Evolutionary conservation across 2,797 vertebrate species (phyloP).

Genomic region (Gymnocypris eckloni): DNA sequence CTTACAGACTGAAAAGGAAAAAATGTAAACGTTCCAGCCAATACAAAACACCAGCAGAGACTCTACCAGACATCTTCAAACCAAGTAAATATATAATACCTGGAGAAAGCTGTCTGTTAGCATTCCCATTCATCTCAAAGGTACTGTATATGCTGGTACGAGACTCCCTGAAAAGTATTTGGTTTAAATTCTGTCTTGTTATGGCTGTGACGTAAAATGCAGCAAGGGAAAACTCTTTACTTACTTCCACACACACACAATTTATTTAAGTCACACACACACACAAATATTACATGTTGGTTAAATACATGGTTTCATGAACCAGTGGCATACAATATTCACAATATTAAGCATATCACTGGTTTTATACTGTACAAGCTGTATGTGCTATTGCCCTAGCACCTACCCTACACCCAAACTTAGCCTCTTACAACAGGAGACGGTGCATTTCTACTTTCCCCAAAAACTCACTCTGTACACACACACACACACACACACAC

Average conservation of each 20-base stretch:
- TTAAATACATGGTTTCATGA: no score
- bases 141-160: neutral
- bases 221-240: neutral
- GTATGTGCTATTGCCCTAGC: no score
- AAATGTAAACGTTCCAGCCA: neutral
- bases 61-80: neutral
- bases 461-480: fast-evolving
- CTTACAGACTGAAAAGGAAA: neutral
- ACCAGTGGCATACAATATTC: no score
- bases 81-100: neutral
- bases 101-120: neutral
- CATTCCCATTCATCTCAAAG: neutral
- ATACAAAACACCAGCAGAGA: neutral
- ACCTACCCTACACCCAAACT: no score
- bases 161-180: neutral
- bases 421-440: no score
- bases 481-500: neutral
- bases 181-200: neutral
- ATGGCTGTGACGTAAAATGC: neutral
- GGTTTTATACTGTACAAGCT: no score
- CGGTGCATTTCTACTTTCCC: no score
- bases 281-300: no score
- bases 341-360: no score
- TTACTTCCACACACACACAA: neutral
- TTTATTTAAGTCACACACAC: no score